phyloP scores from a whole-genome alignment of 2,113 vertebrate genomes.

The Brienomyrus longianalis region DNA sequence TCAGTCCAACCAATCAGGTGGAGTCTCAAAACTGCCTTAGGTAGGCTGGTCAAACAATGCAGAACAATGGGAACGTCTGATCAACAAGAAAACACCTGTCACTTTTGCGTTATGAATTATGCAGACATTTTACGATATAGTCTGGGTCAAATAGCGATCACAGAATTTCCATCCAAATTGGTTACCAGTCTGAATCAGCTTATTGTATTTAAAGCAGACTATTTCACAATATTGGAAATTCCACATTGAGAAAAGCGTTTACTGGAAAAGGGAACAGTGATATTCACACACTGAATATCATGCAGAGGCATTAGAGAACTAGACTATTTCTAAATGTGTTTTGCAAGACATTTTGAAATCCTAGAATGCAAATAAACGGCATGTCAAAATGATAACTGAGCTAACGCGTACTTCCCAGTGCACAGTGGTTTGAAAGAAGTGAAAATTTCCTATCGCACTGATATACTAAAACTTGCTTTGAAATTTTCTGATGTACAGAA shows the following conservation, averaged over 20 bases:
- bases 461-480: neutral
- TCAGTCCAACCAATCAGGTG: neutral
- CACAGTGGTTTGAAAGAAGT: neutral
- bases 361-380: neutral
- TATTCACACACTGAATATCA: neutral
- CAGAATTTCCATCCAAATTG: neutral
- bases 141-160: neutral
- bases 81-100: neutral
- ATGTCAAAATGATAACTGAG: neutral
- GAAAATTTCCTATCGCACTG: neutral
- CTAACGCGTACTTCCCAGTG: neutral
- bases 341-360: slow-evolving; percentile 6
- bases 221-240: neutral
- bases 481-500: neutral
- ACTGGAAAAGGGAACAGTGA: neutral
- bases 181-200: neutral
- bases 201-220: neutral
- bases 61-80: neutral
- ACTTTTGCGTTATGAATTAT: neutral
- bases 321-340: neutral
- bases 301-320: neutral
- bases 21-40: neutral
- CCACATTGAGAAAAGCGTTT: neutral
- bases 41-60: neutral
- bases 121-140: neutral